Percentiles rank a stretch among this genome's conserved stretches.
phyloP scores from a whole-genome alignment of 1,140 invertebrate species.

The Dendroctonus valens region DNA sequence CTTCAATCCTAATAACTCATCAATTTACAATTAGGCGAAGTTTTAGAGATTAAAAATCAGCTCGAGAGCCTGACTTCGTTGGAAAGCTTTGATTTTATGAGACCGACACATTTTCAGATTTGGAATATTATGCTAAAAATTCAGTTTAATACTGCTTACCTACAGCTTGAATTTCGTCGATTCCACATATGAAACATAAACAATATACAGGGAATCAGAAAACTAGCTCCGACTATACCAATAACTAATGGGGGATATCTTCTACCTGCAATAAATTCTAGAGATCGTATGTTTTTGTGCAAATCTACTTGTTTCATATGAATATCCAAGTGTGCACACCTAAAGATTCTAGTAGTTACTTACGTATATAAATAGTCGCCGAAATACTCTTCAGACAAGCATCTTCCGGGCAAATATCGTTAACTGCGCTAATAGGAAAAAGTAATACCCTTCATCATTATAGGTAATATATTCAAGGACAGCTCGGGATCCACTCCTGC shows the following conservation, averaged over 20 bases:
- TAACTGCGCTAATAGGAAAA: conserved; percentile 36
- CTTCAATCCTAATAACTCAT: no score
- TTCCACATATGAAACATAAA: conserved; percentile 39
- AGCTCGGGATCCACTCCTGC: not conserved
- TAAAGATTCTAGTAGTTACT: conserved; percentile 10
- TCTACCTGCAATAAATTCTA: conserved; percentile 33
- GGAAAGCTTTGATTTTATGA: no score
- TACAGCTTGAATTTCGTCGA: conserved; percentile 20
- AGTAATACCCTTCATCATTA: conserved; percentile 40
- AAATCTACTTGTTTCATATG: no score
- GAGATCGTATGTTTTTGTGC: no score
- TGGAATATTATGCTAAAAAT: no score
- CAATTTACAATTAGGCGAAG: no score
- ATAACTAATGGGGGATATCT: conserved; percentile 40
- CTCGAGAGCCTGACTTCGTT: no score
- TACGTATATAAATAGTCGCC: conserved; percentile 37
- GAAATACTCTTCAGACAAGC: conserved; percentile 35
- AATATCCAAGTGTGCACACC: not conserved
- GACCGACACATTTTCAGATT: no score
- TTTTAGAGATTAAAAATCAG: no score
- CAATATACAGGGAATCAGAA: conserved; percentile 38
- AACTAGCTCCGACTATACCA: conserved; percentile 42
- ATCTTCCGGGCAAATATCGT: conserved; percentile 33
- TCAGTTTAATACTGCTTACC: conserved; percentile 11
- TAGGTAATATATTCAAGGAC: conserved; percentile 36